Conservation (phyloP, 2,888 invertebrate species). For the Phyllotreta cruciferae region DNA sequence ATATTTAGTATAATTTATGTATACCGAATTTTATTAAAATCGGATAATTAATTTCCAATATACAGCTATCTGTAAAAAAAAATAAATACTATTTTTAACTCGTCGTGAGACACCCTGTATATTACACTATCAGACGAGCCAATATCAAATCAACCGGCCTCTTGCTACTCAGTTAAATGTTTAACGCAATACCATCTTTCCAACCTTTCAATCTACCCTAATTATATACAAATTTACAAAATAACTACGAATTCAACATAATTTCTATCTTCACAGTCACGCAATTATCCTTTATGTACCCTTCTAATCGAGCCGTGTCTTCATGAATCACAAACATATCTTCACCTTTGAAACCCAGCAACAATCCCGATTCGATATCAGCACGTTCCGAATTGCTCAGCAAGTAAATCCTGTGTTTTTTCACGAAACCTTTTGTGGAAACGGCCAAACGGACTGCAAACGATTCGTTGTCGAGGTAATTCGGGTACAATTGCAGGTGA, state of each 20-base stretch:
- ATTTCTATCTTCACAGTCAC: conserved; percentile 65
- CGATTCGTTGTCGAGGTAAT: conserved; percentile 46
- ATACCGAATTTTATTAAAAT: too few relatives aligned
- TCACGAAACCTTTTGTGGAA: conserved; percentile 44
- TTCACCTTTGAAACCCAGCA: conserved; percentile 44
- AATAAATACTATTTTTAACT: too few relatives aligned
- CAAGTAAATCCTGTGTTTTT: conserved; percentile 56
- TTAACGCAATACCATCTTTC: neutral
- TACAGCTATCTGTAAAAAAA: too few relatives aligned
- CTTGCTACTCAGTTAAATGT: neutral
- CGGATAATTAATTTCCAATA: too few relatives aligned
- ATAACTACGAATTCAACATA: conserved; percentile 58
- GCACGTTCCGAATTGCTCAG: conserved; percentile 37
- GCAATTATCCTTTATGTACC: conserved; percentile 61
- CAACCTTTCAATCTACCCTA: too few relatives aligned
- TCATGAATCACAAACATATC: conserved; percentile 40
- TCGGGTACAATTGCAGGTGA: conserved; percentile 51
- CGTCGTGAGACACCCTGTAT: too few relatives aligned
- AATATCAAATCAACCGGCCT: too few relatives aligned
- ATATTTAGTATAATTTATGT: too few relatives aligned
- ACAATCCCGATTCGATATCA: conserved; percentile 45
- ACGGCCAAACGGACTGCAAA: conserved; percentile 48
- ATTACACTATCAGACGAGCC: conserved; percentile 7
- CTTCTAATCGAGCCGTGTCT: conserved; percentile 59
- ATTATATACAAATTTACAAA: too few relatives aligned